Conservation (phyloP, 2,113 vertebrate species). For the Sander lucioperca region DNA sequence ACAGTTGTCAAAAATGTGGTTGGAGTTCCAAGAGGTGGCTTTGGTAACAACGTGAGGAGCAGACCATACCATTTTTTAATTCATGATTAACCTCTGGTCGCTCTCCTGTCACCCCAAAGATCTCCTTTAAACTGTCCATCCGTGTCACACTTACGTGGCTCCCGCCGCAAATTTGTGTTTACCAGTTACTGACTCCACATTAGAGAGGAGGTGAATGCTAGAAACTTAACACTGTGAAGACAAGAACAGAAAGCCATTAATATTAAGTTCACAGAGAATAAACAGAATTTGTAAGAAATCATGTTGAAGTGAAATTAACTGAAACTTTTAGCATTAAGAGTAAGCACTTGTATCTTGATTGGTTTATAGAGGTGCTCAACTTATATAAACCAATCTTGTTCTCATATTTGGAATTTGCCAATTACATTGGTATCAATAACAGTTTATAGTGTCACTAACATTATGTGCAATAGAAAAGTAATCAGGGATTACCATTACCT, state of each 20-base stretch:
- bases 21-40: conserved; percentile 85
- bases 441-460: conserved; percentile 44
- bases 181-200: conserved; percentile 83
- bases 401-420: conserved; percentile 33
- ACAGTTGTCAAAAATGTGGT: conserved; percentile 70
- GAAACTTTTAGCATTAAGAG: conserved; percentile 4
- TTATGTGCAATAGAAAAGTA: conserved; percentile 62
- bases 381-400: conserved; percentile 48
- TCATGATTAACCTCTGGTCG: conserved; percentile 78
- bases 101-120: conserved; percentile 75
- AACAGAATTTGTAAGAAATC: conserved; percentile 33
- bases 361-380: conserved; percentile 39
- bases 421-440: conserved; percentile 25
- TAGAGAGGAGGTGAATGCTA: conserved; percentile 83
- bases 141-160: conserved; percentile 73
- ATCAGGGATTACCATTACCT: conserved; percentile 77
- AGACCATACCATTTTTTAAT: conserved; percentile 72
- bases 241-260: conserved; percentile 77
- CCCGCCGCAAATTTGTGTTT: conserved; percentile 82
- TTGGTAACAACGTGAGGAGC: conserved; percentile 86
- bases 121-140: conserved; percentile 80
- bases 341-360: conserved; percentile 14
- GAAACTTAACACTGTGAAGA: conserved; percentile 89
- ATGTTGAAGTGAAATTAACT: conserved; percentile 17
- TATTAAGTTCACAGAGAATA: conserved; percentile 38